Conservation (phyloP, 2,888 invertebrate genomes). For the Eilema caniola region DNA sequence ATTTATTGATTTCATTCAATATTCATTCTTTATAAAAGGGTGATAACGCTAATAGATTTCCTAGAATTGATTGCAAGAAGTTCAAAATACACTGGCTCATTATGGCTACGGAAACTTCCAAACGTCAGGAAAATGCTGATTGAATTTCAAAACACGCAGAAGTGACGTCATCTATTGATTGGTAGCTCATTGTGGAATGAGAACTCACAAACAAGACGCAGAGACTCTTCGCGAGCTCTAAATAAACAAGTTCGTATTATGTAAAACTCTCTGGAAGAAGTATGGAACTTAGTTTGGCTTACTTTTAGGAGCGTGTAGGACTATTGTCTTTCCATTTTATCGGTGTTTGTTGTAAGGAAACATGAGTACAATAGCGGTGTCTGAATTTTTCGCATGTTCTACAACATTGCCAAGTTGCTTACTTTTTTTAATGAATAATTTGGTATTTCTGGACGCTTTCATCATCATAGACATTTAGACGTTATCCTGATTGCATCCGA, state of each 20-base stretch:
- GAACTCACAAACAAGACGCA: conserved; percentile 5
- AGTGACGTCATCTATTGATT: conserved; percentile 37
- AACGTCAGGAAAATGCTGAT: conserved; percentile 37
- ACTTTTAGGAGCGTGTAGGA: conserved; percentile 12
- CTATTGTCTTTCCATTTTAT: conserved; percentile 5
- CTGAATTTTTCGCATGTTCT: neutral
- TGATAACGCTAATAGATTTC: neutral
- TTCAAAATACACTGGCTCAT: conserved; percentile 27
- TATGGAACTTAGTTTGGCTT: conserved; percentile 10
- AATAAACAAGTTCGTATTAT: conserved; percentile 17
- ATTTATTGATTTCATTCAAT: neutral
- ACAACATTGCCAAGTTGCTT: no score
- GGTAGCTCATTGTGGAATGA: conserved; percentile 19
- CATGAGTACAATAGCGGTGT: neutral
- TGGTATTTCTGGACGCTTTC: no score
- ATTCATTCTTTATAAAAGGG: neutral
- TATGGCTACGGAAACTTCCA: conserved; percentile 19
- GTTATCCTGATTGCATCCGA: no score
- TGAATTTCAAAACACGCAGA: conserved; percentile 40
- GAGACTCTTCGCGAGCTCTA: neutral
- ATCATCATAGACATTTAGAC: no score
- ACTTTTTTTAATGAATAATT: no score
- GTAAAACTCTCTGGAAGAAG: conserved; percentile 11
- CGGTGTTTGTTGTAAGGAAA: conserved; percentile 2
- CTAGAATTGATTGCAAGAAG: conserved; percentile 9